Base-by-base conservation (phyloP, 2,888 invertebrate species). In the Campaea margaritaria region DNA sequence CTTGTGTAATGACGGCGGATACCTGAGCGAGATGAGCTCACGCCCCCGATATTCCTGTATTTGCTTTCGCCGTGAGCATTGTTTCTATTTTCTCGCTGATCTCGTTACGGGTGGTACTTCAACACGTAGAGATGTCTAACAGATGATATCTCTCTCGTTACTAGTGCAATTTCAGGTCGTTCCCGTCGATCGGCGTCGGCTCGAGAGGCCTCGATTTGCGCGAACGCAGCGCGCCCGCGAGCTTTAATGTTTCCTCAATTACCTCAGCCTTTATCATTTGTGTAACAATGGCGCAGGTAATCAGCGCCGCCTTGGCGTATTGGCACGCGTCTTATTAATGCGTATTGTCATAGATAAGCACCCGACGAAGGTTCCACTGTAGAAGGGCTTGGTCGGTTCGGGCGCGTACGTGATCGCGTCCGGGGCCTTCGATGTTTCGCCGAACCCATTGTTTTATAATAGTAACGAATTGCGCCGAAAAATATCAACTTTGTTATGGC, bases 141-240 rank as follows among this genome's bases (percentile, higher is more conserved):
- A 21, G 21, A 55, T 75, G 79, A 75, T 81, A 72, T 74, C 72
- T 74, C 72, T 74, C 75, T 78, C 69, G 73, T 75, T 74, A 72
- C 70, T 62, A 74, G 73, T 68, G 70, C 83, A 84, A 87, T 89
- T 88, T 86, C 78, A 87, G 87, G 86, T 88, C 87, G 81, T 89
- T 89, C 87, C 88, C 87, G 81, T 82, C 82, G 70, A 70, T 69
- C 71, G 73, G 67, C 62, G 72, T 64, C 67, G 73, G 72, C 21
- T 76, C 36, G 36, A 10, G 36, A 76, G 74, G 72, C 83, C 83
- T 86, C 85, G 85, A 70, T 63, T 72, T 64, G 69, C 69, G 74
- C 70, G 73, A 75, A 74, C 69, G 70, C 70, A 69, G 63, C 66
- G 65, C 65, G 57, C 31, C 16, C 31, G 50, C 58, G 57, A 58